Evolutionary conservation across 2,888 invertebrate species (phyloP), one percentile per base, ranked within the genome.

Genomic region (Lordiphosa andalusiaca): DNA sequence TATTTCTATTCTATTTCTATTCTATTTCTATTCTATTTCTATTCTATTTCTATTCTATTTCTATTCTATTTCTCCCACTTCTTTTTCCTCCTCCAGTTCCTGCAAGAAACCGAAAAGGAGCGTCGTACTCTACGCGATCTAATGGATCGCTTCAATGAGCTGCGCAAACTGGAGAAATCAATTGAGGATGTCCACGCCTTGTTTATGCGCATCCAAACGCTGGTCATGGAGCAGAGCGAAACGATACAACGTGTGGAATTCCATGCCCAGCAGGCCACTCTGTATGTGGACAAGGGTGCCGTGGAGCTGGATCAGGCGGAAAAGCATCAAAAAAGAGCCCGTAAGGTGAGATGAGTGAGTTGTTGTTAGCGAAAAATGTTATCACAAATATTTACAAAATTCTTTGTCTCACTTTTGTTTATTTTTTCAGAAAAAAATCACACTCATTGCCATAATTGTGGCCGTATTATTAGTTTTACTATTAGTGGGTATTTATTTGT

Each of bases 161-260:
- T 90, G 13, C 86, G 87, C 46, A 89, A 88, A 47, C 64, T 90
- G 38, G 90, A 90, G 54, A 88, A 87, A 59, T 90, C 90, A 9
- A 86, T 90, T 50, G 87, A 88, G 59, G 90, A 90, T 74, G 90
- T 90, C 0, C 89, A 89, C 56, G 88, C 89, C 2, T 70, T 90
- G 25, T 90, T 90, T 64, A 67, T 90, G 69, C 84, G 89, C 49
- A 89, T 90, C 54, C 89, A 89, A 64, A 88, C 88, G 10, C 73
- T 90, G 47, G 89, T 90, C 23, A 77, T 89, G 68, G 90, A 90
- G 64, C 90, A 90, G 83, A 89, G 88, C 60, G 89, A 89, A 59
- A 84, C 86, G 37, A 89, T 90, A 57, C 88, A 89, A 62, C 74
- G 89, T 10, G 89, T 90, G 0, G 90, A 90, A 71, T 89, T 87